These are phyloP conservation scores for Osmerus eperlanus DNA, from an alignment of 2,113 vertebrate species.

Conservation along the genomic window DNA sequence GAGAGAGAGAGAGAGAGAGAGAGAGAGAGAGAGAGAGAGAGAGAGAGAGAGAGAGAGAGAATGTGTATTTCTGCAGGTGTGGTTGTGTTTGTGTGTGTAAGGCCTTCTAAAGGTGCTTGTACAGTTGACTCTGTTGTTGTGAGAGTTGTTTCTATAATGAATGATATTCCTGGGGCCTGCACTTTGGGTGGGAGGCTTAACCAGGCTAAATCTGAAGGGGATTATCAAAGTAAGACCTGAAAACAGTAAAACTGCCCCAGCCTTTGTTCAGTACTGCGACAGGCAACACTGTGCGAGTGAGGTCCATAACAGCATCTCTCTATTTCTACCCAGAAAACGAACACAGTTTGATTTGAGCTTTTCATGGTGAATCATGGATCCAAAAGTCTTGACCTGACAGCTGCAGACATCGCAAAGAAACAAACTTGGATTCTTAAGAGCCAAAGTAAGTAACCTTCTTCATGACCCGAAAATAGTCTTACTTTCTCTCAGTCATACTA, in stretches of 20 bases:
- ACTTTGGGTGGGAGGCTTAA: constrained; percentile 22
- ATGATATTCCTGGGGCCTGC: background rate
- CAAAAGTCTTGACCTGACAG: no score
- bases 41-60: no score
- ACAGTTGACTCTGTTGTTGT: background rate
- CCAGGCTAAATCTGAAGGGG: constrained; percentile 25
- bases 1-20: no score
- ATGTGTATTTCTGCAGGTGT: no score
- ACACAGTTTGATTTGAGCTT: constrained; percentile 1
- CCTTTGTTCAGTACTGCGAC: background rate
- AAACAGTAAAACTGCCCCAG: constrained; percentile 7
- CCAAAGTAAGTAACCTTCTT: no score
- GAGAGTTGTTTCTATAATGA: constrained; percentile 1
- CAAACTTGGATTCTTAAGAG: no score
- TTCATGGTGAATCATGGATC: constrained; percentile 24
- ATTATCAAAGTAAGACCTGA: constrained; percentile 18
- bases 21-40: no score
- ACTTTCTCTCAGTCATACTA: no score
- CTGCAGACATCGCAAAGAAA: no score
- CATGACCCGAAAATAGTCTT: no score
- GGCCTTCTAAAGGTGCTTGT: background rate
- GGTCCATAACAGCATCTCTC: background rate
- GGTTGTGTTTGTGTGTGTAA: background rate
- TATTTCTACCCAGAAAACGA: background rate
- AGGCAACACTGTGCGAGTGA: constrained; percentile 1